phyloP scores from a whole-genome alignment of 2,888 invertebrate species.

The Loripinus fragilis region DNA sequence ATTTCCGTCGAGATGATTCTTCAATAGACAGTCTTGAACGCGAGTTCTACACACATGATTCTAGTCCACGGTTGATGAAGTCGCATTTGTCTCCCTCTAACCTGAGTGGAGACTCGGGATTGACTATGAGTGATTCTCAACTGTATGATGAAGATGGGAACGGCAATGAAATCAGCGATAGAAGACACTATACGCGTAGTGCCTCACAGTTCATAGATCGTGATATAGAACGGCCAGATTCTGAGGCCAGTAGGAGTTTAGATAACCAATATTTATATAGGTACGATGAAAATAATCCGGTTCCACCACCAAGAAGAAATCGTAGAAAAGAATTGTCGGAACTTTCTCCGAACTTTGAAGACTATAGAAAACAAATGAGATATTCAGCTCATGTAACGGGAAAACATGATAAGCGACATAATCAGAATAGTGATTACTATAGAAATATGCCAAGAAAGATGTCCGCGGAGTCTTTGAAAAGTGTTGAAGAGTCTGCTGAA shows the following conservation, averaged over 20 bases:
- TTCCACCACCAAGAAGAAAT: constrained; percentile 67
- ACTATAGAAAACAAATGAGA: constrained; percentile 42
- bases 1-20: constrained; percentile 82
- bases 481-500: constrained; percentile 69
- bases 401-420: constrained; percentile 36
- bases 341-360: constrained; percentile 55
- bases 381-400: constrained; percentile 37
- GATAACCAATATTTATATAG: constrained; percentile 55
- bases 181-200: constrained; percentile 56
- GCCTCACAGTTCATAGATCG: constrained; percentile 57
- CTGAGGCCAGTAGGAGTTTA: constrained; percentile 59
- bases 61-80: constrained; percentile 85
- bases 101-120: constrained; percentile 93
- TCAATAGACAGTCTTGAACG: constrained; percentile 90
- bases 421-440: constrained; percentile 31
- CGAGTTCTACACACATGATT: constrained; percentile 73
- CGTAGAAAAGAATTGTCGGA: constrained; percentile 45
- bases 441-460: constrained; percentile 35
- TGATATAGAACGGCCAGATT: constrained; percentile 35
- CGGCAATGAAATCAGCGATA: constrained; percentile 53
- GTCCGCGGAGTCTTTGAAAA: constrained; percentile 71
- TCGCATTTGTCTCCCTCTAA: constrained; percentile 88
- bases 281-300: constrained; percentile 63
- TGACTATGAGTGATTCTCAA: constrained; percentile 93
- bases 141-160: constrained; percentile 86